Base-by-base conservation (phyloP, 2,797 vertebrate genomes). In the Pipistrellus pipistrellus region DNA sequence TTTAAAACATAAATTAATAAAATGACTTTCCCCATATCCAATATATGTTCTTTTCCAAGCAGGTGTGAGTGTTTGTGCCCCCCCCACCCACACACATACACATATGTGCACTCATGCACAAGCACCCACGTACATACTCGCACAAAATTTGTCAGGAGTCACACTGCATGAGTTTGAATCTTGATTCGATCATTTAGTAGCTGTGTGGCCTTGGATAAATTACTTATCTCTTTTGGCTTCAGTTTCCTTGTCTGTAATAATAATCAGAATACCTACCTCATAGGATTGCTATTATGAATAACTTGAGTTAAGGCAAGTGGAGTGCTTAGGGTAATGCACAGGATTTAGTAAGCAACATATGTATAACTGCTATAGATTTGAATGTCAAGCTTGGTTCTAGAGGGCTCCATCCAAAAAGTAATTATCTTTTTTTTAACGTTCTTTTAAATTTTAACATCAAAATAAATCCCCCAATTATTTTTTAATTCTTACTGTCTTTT, bases 221-320 rank as follows among this genome's bases (percentile, higher is more conserved):
- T 69, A 25, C 15, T 89, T 94, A 78, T 71, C 35, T 75, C 71
- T 95, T 94, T 94, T 75, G 80, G 15, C 69, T 85, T 96, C 44
- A 30, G 35, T 93, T 89, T 93, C 48, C 44, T 92, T n/a, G 38
- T 94, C 71, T 87, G 38, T 55, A 90, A 57, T 51, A 72, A 75
- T 41, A 69, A 68, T 48, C 85, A 44, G 62, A 55, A 41, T 44
- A 59, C 32, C 57, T 81, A 59, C n/a, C 7, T 80, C n/a, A 4
- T 38, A 66, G 76, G n/a, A 94, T 78, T 51, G 13, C 35, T 85
- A 32, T 57, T 8, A 87, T 80, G 23, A 82, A 62, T 78, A 64
- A 90, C 66, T 82, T 82, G 68, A 69, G 13, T 82, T 96, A 76
- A 62, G 76, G 13, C 44, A 44, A 72, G 13, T 78, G 68, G 7